Base-by-base conservation (phyloP, 2,888 invertebrate species). In the Drosophila meridiana region DNA sequence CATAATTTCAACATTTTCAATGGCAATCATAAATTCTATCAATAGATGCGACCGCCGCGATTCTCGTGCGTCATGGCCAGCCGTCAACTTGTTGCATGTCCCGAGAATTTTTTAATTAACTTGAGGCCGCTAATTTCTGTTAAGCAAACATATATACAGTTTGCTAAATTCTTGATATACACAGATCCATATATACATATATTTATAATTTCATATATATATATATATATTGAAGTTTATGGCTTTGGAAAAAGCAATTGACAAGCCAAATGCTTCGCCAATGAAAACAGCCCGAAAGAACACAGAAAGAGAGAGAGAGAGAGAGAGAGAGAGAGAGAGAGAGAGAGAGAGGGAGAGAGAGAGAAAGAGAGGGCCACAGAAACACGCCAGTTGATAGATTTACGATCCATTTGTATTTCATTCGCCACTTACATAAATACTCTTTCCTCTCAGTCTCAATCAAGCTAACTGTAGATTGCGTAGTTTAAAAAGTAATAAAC, bases 81-180 rank as follows among this genome's bases (percentile, higher is more conserved):
- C 85, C 87, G 87, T 85, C 85, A 89, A 84, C 89, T 87, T 85
- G 84, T 89, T 87, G 89, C 87, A 81, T 81, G 87, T 74, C 80
- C 72, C 78, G 69, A 78, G 53, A 68, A 76, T 66, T 79, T 78
- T 69, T 78, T 78, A 78, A 78, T 78, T 78, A 80, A 78, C 78
- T 78, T 78, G 76, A 72, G 80, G 80, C 72, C 80, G 78, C 72
- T 76, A 80, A 76, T 80, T 78, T 74, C 40, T 70, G 59, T 63
- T 60, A 67, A 74, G 74, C 58, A 67, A 68, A 78, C 55, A 67
- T 70, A 65, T 69, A 67, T 67, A 67, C 66, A 60, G 63, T 59
- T 66, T 61, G 69, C 67, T 42, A 66, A 74, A 66, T 61, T 66
- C 45, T 55, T 58, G 4, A 40, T 42, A 42, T 7, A 40, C 53